Base-by-base conservation (phyloP, 2,113 vertebrate species). In the Oxyura jamaicensis region DNA sequence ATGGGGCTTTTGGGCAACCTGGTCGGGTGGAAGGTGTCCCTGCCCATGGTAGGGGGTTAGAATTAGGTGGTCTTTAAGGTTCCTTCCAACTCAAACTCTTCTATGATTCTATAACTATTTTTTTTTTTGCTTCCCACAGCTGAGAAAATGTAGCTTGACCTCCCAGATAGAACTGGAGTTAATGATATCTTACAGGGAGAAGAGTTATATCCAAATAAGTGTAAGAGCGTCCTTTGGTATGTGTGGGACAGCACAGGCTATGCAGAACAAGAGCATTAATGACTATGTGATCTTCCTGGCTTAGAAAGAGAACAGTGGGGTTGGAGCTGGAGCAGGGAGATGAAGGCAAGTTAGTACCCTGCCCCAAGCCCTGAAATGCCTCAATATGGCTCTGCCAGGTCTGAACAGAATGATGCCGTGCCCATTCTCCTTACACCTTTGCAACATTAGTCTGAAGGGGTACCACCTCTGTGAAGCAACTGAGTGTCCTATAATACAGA, bases 321-420 rank as follows among this genome's bases (percentile, higher is more conserved):
- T 73, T 18, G 46, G 20, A 84, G 28, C 79, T 91, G 83, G 29
- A 59, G 36, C 23, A 20, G 10, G 62, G 52, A 8, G n/a, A 77
- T 33, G 31, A 72, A 82, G 17, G 28, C 28, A 82, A 63, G 75
- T 52, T 21, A 52, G 31, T 9, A 46, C 59, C 52, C 62, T 85
- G 23, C 36, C 29, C 25, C 36, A 78, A 62, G 73, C 22, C 56
- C 41, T 35, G 59, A 53, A 91, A 69, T 33, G 29, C 17, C 13
- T 59, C 0, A 0, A 5, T 17, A 60, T 3, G 13, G n/a, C 48
- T 75, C 65, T 55, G 31, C 41, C 46, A 59, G 5, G 36, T 81
- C 44, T 75, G n/a, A 41, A 59, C 11, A 78, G 31, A 58, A 59
- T 13, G 3, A 58, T 68, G 35, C 62, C 22, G 13, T 42, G 29